Conservation (phyloP, 2,113 vertebrate species). For the Parus major region DNA sequence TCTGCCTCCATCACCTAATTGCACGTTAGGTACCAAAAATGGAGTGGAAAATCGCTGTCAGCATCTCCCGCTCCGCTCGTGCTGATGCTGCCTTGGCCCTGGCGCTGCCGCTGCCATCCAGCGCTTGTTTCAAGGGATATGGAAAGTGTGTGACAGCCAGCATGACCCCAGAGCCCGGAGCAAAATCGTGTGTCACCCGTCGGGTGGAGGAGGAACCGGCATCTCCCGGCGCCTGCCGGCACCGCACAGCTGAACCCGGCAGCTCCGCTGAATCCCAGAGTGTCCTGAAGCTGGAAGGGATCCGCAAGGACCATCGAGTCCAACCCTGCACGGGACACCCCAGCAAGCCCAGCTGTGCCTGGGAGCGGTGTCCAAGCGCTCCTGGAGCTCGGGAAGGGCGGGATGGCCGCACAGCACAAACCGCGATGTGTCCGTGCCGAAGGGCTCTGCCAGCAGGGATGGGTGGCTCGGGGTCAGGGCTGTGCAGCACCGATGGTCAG, state of each 20-base stretch:
- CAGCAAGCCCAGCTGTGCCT: neutral
- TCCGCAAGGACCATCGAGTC: neutral
- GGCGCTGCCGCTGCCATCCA: neutral
- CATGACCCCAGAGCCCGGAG: neutral
- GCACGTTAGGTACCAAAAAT: constrained; percentile 25
- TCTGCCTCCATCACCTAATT: neutral
- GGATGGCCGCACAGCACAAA: neutral
- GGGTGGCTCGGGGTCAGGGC: neutral
- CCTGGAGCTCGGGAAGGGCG: neutral
- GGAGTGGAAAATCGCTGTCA: constrained; percentile 53
- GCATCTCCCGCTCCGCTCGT: neutral
- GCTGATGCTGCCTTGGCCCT: neutral
- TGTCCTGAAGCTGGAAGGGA: neutral
- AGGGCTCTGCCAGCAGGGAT: accelerated
- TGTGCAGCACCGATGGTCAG: accelerated
- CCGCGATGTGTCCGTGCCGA: no score
- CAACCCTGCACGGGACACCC: neutral
- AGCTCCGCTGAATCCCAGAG: neutral
- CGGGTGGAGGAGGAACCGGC: accelerated
- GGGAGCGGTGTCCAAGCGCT: neutral
- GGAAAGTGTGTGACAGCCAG: neutral
- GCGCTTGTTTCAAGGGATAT: neutral
- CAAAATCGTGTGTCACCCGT: neutral
- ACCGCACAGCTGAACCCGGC: neutral
- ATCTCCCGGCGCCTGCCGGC: neutral